Evolutionary conservation across 2,797 vertebrate species (phyloP).

Genomic region (Cossypha dichroa): DNA sequence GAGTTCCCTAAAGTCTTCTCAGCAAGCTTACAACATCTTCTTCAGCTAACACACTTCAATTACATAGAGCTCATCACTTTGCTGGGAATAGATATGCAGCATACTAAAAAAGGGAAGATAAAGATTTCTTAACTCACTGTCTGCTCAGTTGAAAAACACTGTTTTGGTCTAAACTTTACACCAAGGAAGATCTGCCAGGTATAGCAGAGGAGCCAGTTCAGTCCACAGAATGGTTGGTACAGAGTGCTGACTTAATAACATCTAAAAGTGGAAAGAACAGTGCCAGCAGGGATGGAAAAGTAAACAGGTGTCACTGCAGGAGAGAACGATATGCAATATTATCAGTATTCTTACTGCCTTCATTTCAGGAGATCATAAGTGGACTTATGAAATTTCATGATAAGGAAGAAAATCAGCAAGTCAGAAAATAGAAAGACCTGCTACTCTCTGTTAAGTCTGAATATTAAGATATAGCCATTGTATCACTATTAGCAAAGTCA

Average conservation of each 20-base stretch:
- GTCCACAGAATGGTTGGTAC: neutral
- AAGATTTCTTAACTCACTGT: neutral
- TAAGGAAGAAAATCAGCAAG: constrained; percentile 5
- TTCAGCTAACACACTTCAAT: neutral
- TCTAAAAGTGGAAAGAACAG: constrained; percentile 51
- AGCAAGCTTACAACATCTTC: neutral
- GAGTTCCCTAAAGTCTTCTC: neutral
- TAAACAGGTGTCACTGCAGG: constrained; percentile 33
- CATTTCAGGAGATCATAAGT: neutral
- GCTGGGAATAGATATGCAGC: neutral
- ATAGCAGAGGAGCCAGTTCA: constrained; percentile 32
- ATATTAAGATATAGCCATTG: neutral
- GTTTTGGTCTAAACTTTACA: neutral
- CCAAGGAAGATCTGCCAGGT: neutral
- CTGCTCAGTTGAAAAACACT: neutral
- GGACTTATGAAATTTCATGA: neutral
- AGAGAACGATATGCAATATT: neutral
- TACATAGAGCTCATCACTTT: neutral
- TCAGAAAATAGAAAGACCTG: neutral
- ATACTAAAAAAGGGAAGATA: constrained; percentile 2
- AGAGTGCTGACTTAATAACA: constrained; percentile 36
- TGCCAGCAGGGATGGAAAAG: constrained; percentile 31
- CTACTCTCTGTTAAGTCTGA: neutral
- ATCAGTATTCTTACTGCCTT: neutral
- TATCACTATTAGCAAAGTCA: neutral